These are phyloP conservation scores for Pachliopta kotzebuea DNA, from an alignment of 2,888 invertebrate genomes.

Conservation along the genomic window DNA sequence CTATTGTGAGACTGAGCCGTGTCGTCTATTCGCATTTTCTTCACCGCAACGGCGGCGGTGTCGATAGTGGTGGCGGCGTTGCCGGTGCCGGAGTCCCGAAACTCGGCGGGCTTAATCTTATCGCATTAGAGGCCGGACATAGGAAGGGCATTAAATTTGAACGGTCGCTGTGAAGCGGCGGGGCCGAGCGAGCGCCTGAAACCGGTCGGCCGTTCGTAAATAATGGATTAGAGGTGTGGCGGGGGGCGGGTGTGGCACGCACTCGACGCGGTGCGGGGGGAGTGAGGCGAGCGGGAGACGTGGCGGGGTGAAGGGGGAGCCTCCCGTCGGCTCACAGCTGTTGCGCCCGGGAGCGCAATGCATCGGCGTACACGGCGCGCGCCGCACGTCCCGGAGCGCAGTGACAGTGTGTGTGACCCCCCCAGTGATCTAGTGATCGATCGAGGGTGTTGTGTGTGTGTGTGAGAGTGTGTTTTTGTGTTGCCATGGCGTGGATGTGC, in stretches of 20 bases:
- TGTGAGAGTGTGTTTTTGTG: conserved; percentile 55
- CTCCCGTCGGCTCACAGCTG: conserved; percentile 72
- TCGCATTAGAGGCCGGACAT: conserved; percentile 77
- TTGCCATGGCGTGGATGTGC: conserved; percentile 66
- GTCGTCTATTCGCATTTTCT: too few relatives aligned
- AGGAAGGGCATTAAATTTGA: conserved; percentile 79
- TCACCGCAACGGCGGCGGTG: conserved; percentile 30
- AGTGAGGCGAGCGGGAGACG: conserved; percentile 35
- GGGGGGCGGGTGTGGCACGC: conserved; percentile 62
- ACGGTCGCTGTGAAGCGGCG: conserved; percentile 70
- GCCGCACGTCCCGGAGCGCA: conserved; percentile 54
- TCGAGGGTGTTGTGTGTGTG: conserved; percentile 58
- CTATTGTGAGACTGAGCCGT: too few relatives aligned
- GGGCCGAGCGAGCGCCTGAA: conserved; percentile 74
- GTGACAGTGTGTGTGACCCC: conserved; percentile 52
- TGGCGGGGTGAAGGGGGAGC: conserved; percentile 61
- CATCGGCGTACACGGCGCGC: conserved; percentile 72
- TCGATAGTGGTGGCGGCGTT: too few relatives aligned
- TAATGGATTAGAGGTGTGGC: conserved; percentile 77
- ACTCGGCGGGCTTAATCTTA: conserved; percentile 66
- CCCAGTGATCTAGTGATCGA: conserved; percentile 42
- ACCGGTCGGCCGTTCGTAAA: conserved; percentile 79
- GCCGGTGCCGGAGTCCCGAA: conserved; percentile 37
- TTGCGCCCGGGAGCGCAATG: conserved; percentile 78
- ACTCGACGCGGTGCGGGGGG: conserved; percentile 55